Evolutionary conservation across 1,140 invertebrate species (phyloP).

Genomic region (Cheumatopsyche charites): DNA sequence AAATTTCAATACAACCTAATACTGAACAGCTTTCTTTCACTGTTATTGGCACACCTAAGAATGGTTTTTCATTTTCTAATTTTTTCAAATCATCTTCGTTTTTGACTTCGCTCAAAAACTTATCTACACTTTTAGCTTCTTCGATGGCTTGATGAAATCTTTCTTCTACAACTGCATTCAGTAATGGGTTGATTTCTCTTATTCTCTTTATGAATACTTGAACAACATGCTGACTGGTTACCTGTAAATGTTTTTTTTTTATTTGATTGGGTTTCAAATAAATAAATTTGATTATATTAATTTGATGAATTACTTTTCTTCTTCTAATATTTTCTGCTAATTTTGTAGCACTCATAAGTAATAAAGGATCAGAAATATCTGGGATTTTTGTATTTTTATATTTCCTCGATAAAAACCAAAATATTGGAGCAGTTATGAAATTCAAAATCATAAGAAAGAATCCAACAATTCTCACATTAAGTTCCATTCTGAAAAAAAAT

Average conservation of each 20-base stretch:
- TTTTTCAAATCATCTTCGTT: constrained; percentile 48
- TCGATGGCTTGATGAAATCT: constrained; percentile 70
- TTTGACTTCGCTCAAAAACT: constrained; percentile 57
- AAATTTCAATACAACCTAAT: constrained; percentile 60
- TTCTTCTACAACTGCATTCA: constrained; percentile 79
- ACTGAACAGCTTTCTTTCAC: constrained; percentile 76
- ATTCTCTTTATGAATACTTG: constrained; percentile 71
- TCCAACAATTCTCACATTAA: constrained; percentile 55
- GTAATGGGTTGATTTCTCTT: constrained; percentile 70
- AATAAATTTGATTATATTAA: constrained; percentile 50
- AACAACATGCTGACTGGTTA: constrained; percentile 69
- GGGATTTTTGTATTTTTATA: constrained; percentile 61
- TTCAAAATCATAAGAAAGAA: constrained; percentile 55
- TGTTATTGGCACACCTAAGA: constrained; percentile 80
- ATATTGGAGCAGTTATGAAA: constrained; percentile 52
- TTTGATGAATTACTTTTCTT: constrained; percentile 59
- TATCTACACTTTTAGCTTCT: constrained; percentile 71
- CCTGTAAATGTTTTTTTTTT: constrained; percentile 52
- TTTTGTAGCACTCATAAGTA: constrained; percentile 66
- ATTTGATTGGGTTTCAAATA: neutral
- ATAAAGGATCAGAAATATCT: constrained; percentile 63
- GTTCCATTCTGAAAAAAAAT: constrained; percentile 54
- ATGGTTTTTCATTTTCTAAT: constrained; percentile 63
- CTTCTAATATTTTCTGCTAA: constrained; percentile 66
- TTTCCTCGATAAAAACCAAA: constrained; percentile 52